Base-by-base conservation (phyloP, 2,113 vertebrate species). In the Paradisaea rubra region DNA sequence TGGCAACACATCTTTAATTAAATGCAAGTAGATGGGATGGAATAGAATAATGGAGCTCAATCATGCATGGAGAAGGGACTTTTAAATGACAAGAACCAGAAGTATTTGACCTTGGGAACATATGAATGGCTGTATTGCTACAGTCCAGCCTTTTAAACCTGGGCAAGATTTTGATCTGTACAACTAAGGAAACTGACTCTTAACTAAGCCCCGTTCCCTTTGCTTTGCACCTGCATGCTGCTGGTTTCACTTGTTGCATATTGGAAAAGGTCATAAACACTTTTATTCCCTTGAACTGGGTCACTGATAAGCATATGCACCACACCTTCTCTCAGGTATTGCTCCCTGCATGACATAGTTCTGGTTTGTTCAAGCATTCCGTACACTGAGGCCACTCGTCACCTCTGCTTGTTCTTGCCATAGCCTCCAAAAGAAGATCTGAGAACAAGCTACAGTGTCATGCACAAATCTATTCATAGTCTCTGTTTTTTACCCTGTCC, bases 391-490 rank as follows among this genome's bases (percentile, higher is more conserved):
- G 56, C 25, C 72, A 69, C 59, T 25, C 57, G 35, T 11, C 21
- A 47, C 31, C 47, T 73, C 60, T 78, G 24, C 54, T 61, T 22
- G 14, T 41, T 47, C 54, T 49, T 50, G n/a, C 50, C 49, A 50
- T 1, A 52, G 45, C 3, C 64, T 60, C 59, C 69, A 69, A 54
- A 78, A 22, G 25, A 50, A 37, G 45, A 44, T 4, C 31, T 7
- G 18, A 11, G 17, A 66, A 71, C 20, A 27, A 0, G 0, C 21
- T 25, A 28, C 3, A 2, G 56, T 30, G 42, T 33, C 33, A 54
- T 28, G 19, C 22, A 54, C 1, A 0, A 50, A 42, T 25, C 9
- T 8, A 14, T 15, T 21, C 15, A 37, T 11, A 31, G 14, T 21
- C 24, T 63, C 39, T 39, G 13, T 60, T 56, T 92, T 30, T 33